Conservation (phyloP, 2,888 invertebrate genomes). For the Helleia helle region DNA sequence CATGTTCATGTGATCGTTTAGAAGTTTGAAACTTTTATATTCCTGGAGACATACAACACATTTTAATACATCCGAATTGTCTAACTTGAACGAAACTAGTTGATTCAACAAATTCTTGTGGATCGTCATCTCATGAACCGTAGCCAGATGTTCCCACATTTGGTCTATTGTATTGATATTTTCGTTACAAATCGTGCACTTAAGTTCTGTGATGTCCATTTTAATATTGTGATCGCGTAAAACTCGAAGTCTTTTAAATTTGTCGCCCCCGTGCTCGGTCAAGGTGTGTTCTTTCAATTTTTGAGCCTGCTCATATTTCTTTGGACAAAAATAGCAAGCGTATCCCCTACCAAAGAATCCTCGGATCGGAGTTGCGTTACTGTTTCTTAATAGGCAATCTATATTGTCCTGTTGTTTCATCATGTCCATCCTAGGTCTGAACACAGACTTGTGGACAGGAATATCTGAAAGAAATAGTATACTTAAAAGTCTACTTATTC, state of each 20-base stretch:
- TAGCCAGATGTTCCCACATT: slow-evolving; percentile 29
- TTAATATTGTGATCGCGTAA: slow-evolving; percentile 27
- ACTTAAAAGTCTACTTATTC: too few species aligned
- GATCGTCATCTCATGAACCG: slow-evolving; percentile 26
- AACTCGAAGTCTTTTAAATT: slow-evolving; percentile 5
- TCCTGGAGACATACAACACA: slow-evolving; percentile 31
- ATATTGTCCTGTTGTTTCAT: slow-evolving; percentile 30
- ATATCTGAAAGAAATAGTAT: too few species aligned
- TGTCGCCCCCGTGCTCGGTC: slow-evolving; percentile 17
- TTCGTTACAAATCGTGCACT: slow-evolving; percentile 33
- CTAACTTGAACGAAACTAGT: slow-evolving; percentile 40
- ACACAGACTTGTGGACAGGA: background rate
- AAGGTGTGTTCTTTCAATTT: slow-evolving; percentile 34
- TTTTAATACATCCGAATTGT: slow-evolving; percentile 20
- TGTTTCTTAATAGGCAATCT: slow-evolving; percentile 33
- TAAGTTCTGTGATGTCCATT: slow-evolving; percentile 39
- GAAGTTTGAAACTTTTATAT: slow-evolving; percentile 18
- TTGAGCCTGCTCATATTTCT: slow-evolving; percentile 25
- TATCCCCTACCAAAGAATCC: slow-evolving; percentile 30
- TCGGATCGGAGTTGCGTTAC: slow-evolving; percentile 38
- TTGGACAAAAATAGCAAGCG: slow-evolving; percentile 31
- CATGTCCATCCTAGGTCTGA: background rate
- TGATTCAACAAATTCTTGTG: slow-evolving; percentile 33
- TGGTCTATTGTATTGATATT: slow-evolving; percentile 26
- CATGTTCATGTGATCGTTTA: slow-evolving; percentile 44